A percentile compares a stretch with the other conserved stretches of the same genome.
Conservation (phyloP, 1,140 invertebrate species). For the Spodoptera frugiperda region DNA sequence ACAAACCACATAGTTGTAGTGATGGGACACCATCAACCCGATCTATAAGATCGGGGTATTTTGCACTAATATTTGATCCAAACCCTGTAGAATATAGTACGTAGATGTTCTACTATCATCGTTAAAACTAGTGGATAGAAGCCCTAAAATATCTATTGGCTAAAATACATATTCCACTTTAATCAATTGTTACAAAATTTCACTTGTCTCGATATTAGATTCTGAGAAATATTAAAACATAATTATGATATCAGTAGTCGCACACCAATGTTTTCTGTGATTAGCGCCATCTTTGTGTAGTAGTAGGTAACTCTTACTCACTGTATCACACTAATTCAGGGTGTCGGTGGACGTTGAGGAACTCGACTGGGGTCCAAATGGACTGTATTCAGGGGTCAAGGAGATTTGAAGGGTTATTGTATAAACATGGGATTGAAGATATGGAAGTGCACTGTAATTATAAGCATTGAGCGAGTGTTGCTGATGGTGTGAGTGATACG, state of each 20-base stretch:
- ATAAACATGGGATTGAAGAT: conserved; percentile 28
- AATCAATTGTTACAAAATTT: too few relatives aligned
- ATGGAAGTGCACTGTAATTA: conserved; percentile 42
- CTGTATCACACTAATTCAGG: conserved; percentile 3
- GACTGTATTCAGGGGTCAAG: conserved; percentile 22
- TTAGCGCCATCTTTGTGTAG: conserved; percentile 48
- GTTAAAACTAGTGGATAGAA: too few relatives aligned
- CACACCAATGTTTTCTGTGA: conserved; percentile 22
- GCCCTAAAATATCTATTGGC: too few relatives aligned
- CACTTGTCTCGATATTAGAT: too few relatives aligned
- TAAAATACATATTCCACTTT: too few relatives aligned
- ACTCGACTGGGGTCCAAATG: conserved; percentile 2
- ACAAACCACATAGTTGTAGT: neutral
- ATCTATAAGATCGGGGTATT: conserved; percentile 16
- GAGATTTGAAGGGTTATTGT: conserved; percentile 30
- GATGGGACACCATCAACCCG: neutral
- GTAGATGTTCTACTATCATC: neutral
- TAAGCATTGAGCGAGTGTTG: conserved; percentile 43
- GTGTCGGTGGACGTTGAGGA: neutral
- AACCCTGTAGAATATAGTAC: neutral
- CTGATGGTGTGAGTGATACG: conserved; percentile 55
- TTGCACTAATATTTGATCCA: neutral
- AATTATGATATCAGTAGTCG: conserved; percentile 1
- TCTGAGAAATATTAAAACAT: too few relatives aligned
- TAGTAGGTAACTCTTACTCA: conserved; percentile 32